Base-by-base conservation (phyloP, 2,888 invertebrate species). In the Branchellion lobata region DNA sequence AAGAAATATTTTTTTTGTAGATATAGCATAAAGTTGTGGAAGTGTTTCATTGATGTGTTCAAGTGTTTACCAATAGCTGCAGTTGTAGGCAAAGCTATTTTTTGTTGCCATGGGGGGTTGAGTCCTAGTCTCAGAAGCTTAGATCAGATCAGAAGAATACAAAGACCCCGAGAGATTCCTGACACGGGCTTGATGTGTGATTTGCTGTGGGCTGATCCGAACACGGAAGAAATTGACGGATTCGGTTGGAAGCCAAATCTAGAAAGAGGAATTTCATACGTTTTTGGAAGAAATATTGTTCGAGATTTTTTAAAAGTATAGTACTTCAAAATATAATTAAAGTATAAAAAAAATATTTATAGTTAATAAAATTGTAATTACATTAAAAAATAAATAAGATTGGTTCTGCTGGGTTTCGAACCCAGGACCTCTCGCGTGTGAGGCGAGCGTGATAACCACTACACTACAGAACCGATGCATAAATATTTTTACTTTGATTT, bases 361-460 rank as follows among this genome's bases (percentile, higher is more conserved):
- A 51, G 21, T 51, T 51, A 51, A 51, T 27, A 65, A 65, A 65
- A 11, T 27, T 65, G 29, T 3, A 3, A 65, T 27, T n/a, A 65
- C n/a, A 65, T 8, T 69, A 14, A n/a, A 65, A 65, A 65, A 65
- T 11, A 65, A 47, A 47, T 14, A 47, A 47, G 47, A 47, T n/a
- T 92, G 92, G 92, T 92, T 92, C 91, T 92, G 92, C 92, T 92
- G 92, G 92, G 92, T 92, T 91, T 92, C 92, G 92, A 92, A 92
- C 92, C 92, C 92, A 92, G 92, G 92, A 91, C 92, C 92, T 92
- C 92, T 92, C 92, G 92, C 92, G 92, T 92, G 92, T 93, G 92
- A 92, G 92, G 92, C 92, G 92, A 92, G 92, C 92, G 92, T 92
- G 92, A 92, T 92, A 92, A 92, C 92, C 92, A 92, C 92, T 93